phyloP scores from a whole-genome alignment of 2,888 invertebrate species.

The Tetragnatha montana region DNA sequence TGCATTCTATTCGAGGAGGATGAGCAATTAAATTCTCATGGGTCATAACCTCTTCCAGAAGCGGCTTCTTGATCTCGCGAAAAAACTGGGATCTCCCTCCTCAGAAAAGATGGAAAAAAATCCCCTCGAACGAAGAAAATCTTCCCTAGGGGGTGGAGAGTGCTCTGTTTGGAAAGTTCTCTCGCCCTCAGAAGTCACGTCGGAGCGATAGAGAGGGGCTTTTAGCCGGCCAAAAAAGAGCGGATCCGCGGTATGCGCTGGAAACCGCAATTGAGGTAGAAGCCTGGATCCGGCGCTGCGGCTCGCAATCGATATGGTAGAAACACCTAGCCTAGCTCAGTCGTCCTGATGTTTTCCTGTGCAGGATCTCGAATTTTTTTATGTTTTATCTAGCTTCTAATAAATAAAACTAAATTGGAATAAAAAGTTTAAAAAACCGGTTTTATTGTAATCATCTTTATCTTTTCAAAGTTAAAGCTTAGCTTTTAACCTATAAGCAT shows the following conservation, averaged over 20 bases:
- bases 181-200: constrained; percentile 41
- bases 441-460: too few species aligned
- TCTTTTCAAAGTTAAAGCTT: too few species aligned
- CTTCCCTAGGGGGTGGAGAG: constrained; percentile 11
- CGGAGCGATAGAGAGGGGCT: constrained; percentile 27
- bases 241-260: constrained; percentile 12
- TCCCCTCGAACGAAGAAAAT: constrained; percentile 4
- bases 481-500: too few species aligned
- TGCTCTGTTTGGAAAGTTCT: constrained; percentile 16
- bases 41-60: neutral
- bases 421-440: too few species aligned
- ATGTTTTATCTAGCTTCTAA: too few species aligned
- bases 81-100: neutral
- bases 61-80: too few species aligned
- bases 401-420: too few species aligned
- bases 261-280: constrained; percentile 22
- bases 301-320: constrained; percentile 6
- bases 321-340: too few species aligned
- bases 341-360: too few species aligned
- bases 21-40: neutral
- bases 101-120: neutral
- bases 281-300: neutral
- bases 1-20: neutral
- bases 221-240: constrained; percentile 30
- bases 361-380: too few species aligned